Conservation (phyloP, 2,888 invertebrate species). For the Neoscelio sp. region DNA sequence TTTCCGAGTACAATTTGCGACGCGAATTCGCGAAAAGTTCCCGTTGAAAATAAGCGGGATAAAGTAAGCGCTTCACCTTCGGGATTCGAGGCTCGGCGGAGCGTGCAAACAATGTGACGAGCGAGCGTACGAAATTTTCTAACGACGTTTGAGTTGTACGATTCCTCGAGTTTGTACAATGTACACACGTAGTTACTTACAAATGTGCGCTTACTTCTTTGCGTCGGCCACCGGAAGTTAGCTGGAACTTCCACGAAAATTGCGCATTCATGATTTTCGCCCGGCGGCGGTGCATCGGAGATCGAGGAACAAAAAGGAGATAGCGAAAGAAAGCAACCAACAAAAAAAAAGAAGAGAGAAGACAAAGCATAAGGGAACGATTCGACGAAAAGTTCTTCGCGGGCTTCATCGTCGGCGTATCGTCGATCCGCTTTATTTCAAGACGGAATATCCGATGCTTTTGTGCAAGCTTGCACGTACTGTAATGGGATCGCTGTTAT, state of each 20-base stretch:
- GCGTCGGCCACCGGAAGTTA: constrained; percentile 25
- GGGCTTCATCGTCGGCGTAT: constrained; percentile 33
- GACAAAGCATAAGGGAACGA: background rate
- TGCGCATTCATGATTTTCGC: constrained; percentile 35
- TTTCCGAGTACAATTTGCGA: constrained; percentile 16
- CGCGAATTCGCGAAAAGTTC: constrained; percentile 9
- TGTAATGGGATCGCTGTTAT: constrained; percentile 49
- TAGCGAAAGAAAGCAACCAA: background rate
- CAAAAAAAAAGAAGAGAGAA: background rate
- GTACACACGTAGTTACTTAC: constrained; percentile 42
- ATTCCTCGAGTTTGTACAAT: constrained; percentile 22
- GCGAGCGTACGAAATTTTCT: background rate
- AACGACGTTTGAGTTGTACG: constrained; percentile 10
- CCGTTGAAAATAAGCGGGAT: background rate
- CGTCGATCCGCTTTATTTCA: constrained; percentile 50
- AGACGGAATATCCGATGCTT: constrained; percentile 40
- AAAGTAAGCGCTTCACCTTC: constrained; percentile 21
- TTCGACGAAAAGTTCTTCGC: constrained; percentile 32
- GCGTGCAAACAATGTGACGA: background rate
- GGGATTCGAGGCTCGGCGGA: background rate
- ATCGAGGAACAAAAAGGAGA: constrained; percentile 16
- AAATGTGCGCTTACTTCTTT: constrained; percentile 40
- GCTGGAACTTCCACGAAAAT: constrained; percentile 20
- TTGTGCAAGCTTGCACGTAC: constrained; percentile 54
- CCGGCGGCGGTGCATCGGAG: constrained; percentile 15